phyloP scores from a whole-genome alignment of 2,888 invertebrate genomes.

The Dione juno region DNA sequence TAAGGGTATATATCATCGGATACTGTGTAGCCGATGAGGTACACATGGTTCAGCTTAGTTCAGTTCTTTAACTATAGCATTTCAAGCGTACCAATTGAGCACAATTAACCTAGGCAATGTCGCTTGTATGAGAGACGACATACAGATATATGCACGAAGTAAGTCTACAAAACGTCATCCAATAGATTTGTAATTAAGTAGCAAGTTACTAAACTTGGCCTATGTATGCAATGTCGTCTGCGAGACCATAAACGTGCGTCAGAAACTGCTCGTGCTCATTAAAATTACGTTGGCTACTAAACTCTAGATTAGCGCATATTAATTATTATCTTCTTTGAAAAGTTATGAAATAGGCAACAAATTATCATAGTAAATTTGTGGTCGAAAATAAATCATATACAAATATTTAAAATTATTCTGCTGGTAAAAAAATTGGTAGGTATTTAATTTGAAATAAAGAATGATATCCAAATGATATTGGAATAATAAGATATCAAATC shows the following conservation, averaged over 20 bases:
- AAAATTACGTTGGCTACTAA: constrained; percentile 17
- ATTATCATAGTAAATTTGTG: neutral
- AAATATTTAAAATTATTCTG: no score
- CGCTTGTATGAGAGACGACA: neutral
- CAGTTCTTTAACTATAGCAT: no score
- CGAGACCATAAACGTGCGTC: constrained; percentile 21
- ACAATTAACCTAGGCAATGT: no score
- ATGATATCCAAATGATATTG: neutral
- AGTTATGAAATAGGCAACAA: neutral
- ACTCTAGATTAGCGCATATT: neutral
- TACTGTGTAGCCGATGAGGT: constrained; percentile 18
- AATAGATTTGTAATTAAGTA: constrained; percentile 19
- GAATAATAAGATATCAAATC: neutral
- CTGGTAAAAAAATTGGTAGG: no score
- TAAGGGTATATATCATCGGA: no score
- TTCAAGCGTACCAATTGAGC: no score
- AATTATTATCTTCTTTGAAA: neutral
- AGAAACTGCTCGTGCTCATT: constrained; percentile 7
- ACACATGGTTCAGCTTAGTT: no score
- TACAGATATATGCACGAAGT: constrained; percentile 13
- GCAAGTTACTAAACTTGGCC: constrained; percentile 34
- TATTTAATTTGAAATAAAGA: neutral
- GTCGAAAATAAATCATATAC: neutral
- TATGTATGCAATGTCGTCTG: constrained; percentile 25
- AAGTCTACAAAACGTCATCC: constrained; percentile 25